A percentile compares a stretch with the other conserved stretches of the same genome.
phyloP scores from a whole-genome alignment of 2,113 vertebrate species.

The Pterocles gutturalis region DNA sequence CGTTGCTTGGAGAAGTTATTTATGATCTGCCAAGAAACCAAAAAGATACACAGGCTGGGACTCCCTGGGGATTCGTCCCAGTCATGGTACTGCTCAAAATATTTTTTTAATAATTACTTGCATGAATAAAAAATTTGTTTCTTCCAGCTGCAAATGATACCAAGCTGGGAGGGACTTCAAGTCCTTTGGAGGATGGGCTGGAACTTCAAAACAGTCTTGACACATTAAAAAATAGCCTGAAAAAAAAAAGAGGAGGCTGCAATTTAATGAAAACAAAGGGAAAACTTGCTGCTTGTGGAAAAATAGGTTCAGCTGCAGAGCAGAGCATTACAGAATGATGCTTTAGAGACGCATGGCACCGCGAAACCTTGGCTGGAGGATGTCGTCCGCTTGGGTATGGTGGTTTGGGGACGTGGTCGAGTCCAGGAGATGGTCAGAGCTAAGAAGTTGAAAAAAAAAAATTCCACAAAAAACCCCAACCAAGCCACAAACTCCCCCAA shows the following conservation, averaged over 20 bases:
- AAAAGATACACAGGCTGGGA: not conserved
- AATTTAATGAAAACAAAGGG: constrained; percentile 44
- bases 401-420: not conserved
- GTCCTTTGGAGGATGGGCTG: constrained; percentile 42
- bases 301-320: not conserved
- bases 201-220: constrained; percentile 49
- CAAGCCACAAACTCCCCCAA: not conserved
- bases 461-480: not conserved
- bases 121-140: constrained; percentile 56
- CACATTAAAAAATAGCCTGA: not conserved
- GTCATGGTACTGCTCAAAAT: constrained; percentile 59
- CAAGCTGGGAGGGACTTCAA: constrained; percentile 35
- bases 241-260: not conserved
- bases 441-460: not conserved
- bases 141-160: constrained; percentile 54
- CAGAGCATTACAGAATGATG: accelerated
- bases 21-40: not conserved
- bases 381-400: accelerated
- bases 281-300: constrained; percentile 23
- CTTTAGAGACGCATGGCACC: accelerated
- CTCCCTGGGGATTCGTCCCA: constrained; percentile 37
- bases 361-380: accelerated
- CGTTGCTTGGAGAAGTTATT: not conserved
- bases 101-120: constrained; percentile 66
- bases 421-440: not conserved